Conservation (phyloP, 1,140 invertebrate genomes). For the Drosophila biarmipes region DNA sequence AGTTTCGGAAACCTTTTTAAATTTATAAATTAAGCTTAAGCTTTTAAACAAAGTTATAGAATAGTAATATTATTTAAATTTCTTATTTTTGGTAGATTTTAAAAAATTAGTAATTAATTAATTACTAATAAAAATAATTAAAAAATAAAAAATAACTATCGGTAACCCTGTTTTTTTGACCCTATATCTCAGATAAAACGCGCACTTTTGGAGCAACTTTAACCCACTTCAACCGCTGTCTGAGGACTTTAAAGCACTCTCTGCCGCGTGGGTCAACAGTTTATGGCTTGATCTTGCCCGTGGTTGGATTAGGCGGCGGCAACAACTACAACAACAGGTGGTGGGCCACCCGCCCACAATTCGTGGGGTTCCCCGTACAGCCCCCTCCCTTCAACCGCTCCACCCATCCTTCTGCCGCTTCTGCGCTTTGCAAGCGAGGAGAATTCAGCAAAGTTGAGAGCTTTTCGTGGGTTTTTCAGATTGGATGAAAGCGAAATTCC, state of each 20-base stretch:
- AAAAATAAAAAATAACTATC: no score
- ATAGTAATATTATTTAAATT: no score
- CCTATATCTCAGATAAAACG: no score
- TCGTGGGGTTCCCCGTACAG: constrained; percentile 8
- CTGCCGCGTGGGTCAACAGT: constrained; percentile 23
- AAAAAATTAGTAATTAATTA: no score
- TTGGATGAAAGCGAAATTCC: constrained; percentile 20
- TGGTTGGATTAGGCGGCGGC: constrained; percentile 34
- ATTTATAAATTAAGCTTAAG: no score
- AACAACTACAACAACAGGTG: constrained; percentile 61
- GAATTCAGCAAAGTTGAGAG: constrained; percentile 62
- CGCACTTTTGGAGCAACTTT: not conserved
- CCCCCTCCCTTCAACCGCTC: not conserved
- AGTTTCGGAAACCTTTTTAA: no score
- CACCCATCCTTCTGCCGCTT: constrained; percentile 29
- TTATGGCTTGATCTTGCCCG: constrained; percentile 40
- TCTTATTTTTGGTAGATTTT: no score
- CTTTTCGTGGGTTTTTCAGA: constrained; percentile 33
- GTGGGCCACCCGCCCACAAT: not conserved
- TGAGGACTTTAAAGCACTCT: not conserved
- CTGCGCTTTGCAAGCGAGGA: constrained; percentile 51
- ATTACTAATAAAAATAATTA: no score
- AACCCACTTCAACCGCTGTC: not conserved
- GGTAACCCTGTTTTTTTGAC: no score
- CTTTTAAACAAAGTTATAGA: no score